These are phyloP conservation scores for Epirrhoe alternata DNA, from an alignment of 2,888 invertebrate genomes.

Conservation along the genomic window DNA sequence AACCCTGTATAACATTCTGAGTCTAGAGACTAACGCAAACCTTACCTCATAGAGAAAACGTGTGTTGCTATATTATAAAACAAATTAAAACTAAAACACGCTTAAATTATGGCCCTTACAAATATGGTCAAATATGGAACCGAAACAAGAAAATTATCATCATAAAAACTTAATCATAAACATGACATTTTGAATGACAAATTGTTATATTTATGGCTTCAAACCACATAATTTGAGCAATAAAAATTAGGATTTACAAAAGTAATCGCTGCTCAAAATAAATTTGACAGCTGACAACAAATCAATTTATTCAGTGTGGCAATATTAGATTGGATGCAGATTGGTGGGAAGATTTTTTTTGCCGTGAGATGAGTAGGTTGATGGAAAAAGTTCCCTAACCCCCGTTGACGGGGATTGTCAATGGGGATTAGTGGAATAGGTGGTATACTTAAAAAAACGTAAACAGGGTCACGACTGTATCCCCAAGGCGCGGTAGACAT, in stretches of 20 bases:
- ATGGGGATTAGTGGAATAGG: too few relatives aligned
- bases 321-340: slow-evolving; percentile 10
- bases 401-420: too few relatives aligned
- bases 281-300: slow-evolving; percentile 51
- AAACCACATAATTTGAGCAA: slow-evolving; percentile 37
- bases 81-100: too few relatives aligned
- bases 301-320: slow-evolving; percentile 44
- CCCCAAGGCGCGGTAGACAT: too few relatives aligned
- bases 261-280: slow-evolving; percentile 50
- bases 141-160: slow-evolving; percentile 25
- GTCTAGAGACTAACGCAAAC: too few relatives aligned
- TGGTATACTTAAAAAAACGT: too few relatives aligned
- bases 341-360: neutral
- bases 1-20: too few relatives aligned
- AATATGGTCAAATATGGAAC: neutral
- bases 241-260: slow-evolving; percentile 46
- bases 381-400: too few relatives aligned
- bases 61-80: too few relatives aligned
- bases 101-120: neutral
- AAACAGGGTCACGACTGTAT: too few relatives aligned
- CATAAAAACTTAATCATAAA: slow-evolving; percentile 27
- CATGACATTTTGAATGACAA: slow-evolving; percentile 28
- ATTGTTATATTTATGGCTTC: slow-evolving; percentile 27
- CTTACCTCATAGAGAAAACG: too few relatives aligned
- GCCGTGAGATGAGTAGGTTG: too few relatives aligned